phyloP scores from a whole-genome alignment of 2,888 invertebrate species.

The Ophion ventricosus region DNA sequence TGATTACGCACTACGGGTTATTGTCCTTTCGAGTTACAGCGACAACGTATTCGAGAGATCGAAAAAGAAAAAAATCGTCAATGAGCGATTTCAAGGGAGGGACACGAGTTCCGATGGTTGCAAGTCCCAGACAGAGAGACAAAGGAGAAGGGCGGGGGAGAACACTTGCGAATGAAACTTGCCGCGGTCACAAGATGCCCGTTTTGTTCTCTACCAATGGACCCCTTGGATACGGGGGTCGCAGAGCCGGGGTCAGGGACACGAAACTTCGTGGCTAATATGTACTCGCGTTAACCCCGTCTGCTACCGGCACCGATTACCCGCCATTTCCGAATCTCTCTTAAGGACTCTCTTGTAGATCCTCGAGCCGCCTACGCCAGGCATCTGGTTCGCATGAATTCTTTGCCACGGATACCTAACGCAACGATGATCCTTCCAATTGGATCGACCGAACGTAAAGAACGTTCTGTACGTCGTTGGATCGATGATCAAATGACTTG shows the following conservation, averaged over 20 bases:
- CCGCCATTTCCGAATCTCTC: conserved; percentile 78
- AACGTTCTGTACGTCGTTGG: neutral
- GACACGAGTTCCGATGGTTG: conserved; percentile 13
- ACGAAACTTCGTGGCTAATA: conserved; percentile 20
- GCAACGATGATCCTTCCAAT: neutral
- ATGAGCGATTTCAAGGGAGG: neutral
- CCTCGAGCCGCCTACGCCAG: conserved; percentile 61
- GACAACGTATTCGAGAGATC: conserved; percentile 11
- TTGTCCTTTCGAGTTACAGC: conserved; percentile 67
- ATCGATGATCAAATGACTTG: conserved; percentile 2
- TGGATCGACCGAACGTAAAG: neutral
- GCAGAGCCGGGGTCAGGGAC: conserved; percentile 64
- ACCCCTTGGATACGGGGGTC: conserved; percentile 46
- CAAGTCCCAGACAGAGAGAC: neutral
- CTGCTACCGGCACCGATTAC: conserved; percentile 82
- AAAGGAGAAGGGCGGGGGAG: too few relatives aligned
- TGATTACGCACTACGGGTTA: conserved; percentile 70
- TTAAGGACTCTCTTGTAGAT: conserved; percentile 67
- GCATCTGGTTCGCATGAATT: conserved; percentile 73
- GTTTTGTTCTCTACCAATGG: neutral
- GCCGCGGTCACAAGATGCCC: neutral
- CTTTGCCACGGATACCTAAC: conserved; percentile 1
- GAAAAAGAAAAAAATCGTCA: conserved; percentile 29
- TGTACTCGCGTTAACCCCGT: conserved; percentile 73
- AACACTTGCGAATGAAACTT: neutral